phyloP scores from a whole-genome alignment of 2,888 invertebrate genomes.

The Cloeon dipterum region DNA sequence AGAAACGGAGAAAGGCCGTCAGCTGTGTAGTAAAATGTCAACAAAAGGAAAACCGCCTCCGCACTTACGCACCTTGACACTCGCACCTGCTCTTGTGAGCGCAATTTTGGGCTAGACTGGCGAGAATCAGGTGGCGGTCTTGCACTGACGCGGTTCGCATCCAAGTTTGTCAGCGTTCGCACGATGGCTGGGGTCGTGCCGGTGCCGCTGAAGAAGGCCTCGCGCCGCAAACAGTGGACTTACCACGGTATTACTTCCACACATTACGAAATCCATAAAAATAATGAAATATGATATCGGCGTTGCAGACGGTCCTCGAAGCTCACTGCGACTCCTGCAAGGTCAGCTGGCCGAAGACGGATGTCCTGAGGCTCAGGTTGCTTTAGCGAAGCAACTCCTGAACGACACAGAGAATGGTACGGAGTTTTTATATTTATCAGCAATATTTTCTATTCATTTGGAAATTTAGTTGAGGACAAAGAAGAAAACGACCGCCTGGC shows the following conservation, averaged over 20 bases:
- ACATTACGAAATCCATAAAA: not conserved
- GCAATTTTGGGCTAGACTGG: too few relatives aligned
- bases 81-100: too few relatives aligned
- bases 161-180: too few relatives aligned
- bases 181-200: constrained; percentile 31
- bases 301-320: constrained; percentile 12
- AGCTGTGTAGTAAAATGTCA: too few relatives aligned
- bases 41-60: too few relatives aligned
- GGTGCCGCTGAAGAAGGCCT: constrained; percentile 23
- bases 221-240: constrained; percentile 53
- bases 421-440: not conserved
- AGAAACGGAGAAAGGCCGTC: too few relatives aligned
- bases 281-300: not conserved
- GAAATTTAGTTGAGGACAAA: constrained; percentile 23
- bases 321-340: constrained; percentile 20
- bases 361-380: constrained; percentile 72
- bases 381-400: constrained; percentile 60
- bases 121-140: too few relatives aligned
- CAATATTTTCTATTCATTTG: not conserved
- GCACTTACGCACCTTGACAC: too few relatives aligned
- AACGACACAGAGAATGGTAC: constrained; percentile 50
- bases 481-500: constrained; percentile 60
- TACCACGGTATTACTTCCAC: constrained; percentile 30
- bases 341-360: constrained; percentile 68
- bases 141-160: too few relatives aligned